These are phyloP conservation scores for Gallinago solitaria DNA, from an alignment of 2,797 vertebrate genomes.

Conservation along the genomic window DNA sequence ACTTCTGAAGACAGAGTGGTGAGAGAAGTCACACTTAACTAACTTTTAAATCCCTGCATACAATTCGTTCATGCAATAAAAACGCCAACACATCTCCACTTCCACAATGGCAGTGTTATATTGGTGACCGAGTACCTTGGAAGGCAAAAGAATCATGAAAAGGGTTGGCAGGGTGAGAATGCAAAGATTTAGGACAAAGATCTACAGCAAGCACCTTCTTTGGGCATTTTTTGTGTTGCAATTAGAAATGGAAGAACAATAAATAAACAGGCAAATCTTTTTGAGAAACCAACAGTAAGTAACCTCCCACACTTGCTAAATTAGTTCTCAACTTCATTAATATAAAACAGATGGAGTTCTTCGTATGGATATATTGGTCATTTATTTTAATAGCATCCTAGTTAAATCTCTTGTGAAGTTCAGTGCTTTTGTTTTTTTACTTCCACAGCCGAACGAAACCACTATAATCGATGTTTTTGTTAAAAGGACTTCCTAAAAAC, in stretches of 20 bases:
- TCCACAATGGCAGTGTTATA: not conserved
- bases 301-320: not conserved
- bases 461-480: not conserved
- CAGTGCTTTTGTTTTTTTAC: not conserved
- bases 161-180: not conserved
- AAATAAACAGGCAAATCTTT: not conserved
- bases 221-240: not conserved
- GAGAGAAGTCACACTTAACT: not conserved
- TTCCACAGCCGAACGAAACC: not conserved
- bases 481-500: not conserved
- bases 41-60: not conserved
- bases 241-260: not conserved
- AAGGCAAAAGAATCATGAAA: not conserved
- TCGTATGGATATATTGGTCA: not conserved
- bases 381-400: not conserved
- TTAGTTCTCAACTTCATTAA: not conserved
- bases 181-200: not conserved
- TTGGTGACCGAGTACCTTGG: not conserved
- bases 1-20: not conserved
- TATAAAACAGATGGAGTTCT: not conserved
- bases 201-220: not conserved
- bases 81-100: not conserved
- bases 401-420: not conserved
- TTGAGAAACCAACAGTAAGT: not conserved
- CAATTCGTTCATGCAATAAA: not conserved